These are phyloP conservation scores for Patiria miniata DNA, from an alignment of 35 echinoderm and acorn worm genomes.

Conservation along the genomic window DNA sequence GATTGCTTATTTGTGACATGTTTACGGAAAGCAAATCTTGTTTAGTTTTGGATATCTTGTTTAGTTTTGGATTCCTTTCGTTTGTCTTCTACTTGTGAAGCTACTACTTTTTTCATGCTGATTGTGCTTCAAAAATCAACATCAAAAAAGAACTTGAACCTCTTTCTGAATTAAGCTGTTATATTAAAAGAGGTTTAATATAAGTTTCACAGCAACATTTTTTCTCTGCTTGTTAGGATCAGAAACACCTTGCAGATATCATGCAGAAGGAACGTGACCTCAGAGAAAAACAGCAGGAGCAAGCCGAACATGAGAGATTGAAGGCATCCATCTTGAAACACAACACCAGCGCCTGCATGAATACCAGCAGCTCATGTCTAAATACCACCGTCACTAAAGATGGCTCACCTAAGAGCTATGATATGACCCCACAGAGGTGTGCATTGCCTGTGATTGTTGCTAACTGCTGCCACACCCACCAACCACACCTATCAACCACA, in stretches of 20 bases:
- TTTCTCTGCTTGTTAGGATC: conserved; percentile 41
- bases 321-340: conserved; percentile 77
- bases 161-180: no score
- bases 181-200: no score
- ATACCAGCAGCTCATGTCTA: conserved; percentile 33
- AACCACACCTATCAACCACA: no score
- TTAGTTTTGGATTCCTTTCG: no score
- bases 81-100: no score
- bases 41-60: no score
- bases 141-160: no score
- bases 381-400: conserved; percentile 71
- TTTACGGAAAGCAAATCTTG: no score
- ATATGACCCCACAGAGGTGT: conserved; percentile 86
- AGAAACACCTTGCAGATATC: conserved; percentile 57
- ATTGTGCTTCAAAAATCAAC: no score
- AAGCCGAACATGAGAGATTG: conserved; percentile 67
- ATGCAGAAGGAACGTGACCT: conserved; percentile 28
- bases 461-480: not conserved
- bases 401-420: conserved; percentile 58
- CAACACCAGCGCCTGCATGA: conserved; percentile 55
- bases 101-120: no score
- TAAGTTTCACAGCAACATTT: no score
- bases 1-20: no score
- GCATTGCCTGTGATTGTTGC: not conserved
- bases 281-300: conserved; percentile 50